phyloP scores from a whole-genome alignment of 2,888 invertebrate species.

The Acholoe squamosa region DNA sequence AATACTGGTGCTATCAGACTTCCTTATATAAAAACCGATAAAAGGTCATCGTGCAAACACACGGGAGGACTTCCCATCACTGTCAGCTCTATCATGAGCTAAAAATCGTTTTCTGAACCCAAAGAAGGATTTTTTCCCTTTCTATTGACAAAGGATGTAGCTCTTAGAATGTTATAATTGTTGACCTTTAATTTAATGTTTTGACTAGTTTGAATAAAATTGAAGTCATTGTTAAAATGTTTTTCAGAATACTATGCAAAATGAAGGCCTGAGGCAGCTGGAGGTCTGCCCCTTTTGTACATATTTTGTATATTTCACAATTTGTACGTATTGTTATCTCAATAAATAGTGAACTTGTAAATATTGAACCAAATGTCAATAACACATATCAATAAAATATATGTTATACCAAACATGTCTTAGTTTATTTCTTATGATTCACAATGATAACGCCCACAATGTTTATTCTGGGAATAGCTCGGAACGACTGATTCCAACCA shows the following conservation, averaged over 20 bases:
- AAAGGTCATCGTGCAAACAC: not conserved
- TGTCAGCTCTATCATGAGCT: not conserved
- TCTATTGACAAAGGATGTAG: not conserved
- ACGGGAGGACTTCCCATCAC: not conserved
- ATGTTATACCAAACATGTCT: too few species aligned
- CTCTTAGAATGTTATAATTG: not conserved
- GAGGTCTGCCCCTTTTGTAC: not conserved
- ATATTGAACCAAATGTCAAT: too few species aligned
- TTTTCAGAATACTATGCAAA: not conserved
- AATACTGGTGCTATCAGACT: not conserved
- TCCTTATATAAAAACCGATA: not conserved
- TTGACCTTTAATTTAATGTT: not conserved
- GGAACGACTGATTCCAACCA: too few species aligned
- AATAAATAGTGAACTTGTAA: not conserved
- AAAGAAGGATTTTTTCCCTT: not conserved
- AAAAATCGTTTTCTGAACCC: not conserved
- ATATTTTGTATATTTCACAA: conserved; percentile 42
- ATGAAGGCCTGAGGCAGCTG: not conserved
- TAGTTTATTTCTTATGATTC: too few species aligned
- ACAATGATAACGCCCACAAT: too few species aligned
- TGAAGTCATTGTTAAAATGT: not conserved
- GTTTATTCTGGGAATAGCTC: too few species aligned
- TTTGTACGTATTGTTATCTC: not conserved
- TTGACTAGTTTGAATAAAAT: too few species aligned
- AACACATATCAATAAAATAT: too few species aligned